These are phyloP conservation scores for Neosilurus mollespiculum DNA, from an alignment of 2,797 vertebrate species.

Conservation along the genomic window DNA sequence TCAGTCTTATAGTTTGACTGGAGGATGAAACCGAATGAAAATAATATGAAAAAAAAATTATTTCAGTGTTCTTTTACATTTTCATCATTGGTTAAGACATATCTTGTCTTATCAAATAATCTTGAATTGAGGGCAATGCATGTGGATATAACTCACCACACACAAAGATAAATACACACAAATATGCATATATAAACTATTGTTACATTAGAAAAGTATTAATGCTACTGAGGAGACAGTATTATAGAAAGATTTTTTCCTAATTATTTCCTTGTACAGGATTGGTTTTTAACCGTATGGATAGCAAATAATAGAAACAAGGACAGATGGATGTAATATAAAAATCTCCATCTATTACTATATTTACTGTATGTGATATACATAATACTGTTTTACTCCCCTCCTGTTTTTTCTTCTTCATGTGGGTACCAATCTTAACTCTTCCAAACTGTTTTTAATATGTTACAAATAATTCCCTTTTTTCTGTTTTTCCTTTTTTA, in stretches of 20 bases:
- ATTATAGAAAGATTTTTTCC: neutral
- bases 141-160: neutral
- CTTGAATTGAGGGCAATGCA: neutral
- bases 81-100: neutral
- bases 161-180: neutral
- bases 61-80: neutral
- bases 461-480: slow-evolving; percentile 43
- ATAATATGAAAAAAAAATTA: neutral
- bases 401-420: slow-evolving; percentile 40
- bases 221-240: neutral
- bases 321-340: slow-evolving; percentile 11
- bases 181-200: neutral
- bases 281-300: slow-evolving; percentile 41
- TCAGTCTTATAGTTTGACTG: neutral
- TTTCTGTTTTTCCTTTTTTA: slow-evolving; percentile 37
- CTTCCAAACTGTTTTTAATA: slow-evolving; percentile 9
- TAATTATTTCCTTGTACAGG: slow-evolving; percentile 37
- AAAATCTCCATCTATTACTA: neutral
- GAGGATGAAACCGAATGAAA: neutral
- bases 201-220: neutral
- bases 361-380: slow-evolving; percentile 26
- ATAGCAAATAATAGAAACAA: neutral
- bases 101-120: too few relatives aligned
- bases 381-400: slow-evolving; percentile 4
- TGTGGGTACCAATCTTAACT: slow-evolving; percentile 42